These are phyloP conservation scores for Hozukius guyotensis DNA, from an alignment of 2,797 vertebrate species.

Conservation along the genomic window DNA sequence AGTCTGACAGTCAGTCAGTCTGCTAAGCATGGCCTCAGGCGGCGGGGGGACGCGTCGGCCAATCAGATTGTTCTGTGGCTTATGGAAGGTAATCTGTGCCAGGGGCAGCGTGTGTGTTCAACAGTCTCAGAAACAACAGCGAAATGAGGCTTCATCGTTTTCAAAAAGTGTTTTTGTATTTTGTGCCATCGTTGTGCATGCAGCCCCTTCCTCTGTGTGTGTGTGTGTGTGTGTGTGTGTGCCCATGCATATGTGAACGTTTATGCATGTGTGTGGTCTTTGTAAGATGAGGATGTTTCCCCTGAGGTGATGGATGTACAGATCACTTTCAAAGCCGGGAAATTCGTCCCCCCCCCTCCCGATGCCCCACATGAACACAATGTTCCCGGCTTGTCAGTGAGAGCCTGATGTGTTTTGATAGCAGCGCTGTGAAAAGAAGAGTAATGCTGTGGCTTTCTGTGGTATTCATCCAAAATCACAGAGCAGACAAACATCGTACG, in stretches of 20 bases:
- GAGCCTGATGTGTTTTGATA: slow-evolving; percentile 10
- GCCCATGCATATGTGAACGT: slow-evolving; percentile 8
- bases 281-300: slow-evolving; percentile 50
- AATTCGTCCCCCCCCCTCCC: not conserved
- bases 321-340: slow-evolving; percentile 60
- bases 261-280: slow-evolving; percentile 59
- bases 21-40: slow-evolving; percentile 32
- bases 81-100: slow-evolving; percentile 40
- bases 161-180: not conserved
- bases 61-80: not conserved
- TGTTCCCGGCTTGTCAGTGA: slow-evolving; percentile 34
- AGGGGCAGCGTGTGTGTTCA: not conserved
- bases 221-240: not conserved
- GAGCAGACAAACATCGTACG: not conserved
- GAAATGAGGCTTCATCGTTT: not conserved
- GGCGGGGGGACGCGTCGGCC: not conserved
- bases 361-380: slow-evolving; percentile 27
- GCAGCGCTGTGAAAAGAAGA: slow-evolving; percentile 10
- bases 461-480: slow-evolving; percentile 3
- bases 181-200: not conserved
- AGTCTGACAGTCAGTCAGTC: not conserved
- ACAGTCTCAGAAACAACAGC: not conserved
- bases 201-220: not conserved
- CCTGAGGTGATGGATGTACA: slow-evolving; percentile 41
- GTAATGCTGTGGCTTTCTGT: not conserved